Percentiles rank a stretch among this genome's conserved stretches.
These are phyloP conservation scores for Columbina picui DNA, from an alignment of 2,113 vertebrate genomes.

Conservation along the genomic window DNA sequence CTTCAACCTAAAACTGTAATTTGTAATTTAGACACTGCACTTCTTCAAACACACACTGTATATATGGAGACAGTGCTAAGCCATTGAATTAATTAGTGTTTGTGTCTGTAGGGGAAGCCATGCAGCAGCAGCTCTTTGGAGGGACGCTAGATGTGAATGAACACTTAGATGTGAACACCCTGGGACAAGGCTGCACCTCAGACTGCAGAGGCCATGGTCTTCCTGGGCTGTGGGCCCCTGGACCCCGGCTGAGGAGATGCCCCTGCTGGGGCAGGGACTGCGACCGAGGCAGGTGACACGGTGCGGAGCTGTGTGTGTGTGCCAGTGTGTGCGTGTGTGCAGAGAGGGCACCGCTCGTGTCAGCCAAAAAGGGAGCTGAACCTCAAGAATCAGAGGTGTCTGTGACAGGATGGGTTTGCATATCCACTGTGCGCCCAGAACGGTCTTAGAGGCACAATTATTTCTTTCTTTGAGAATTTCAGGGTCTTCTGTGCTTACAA, in stretches of 20 bases:
- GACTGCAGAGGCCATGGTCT: background rate
- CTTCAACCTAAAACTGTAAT: conserved; percentile 71
- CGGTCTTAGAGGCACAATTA: background rate
- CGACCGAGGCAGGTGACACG: background rate
- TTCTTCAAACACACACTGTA: conserved; percentile 6
- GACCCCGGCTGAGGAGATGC: background rate
- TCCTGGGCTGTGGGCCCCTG: rapidly evolving
- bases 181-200: background rate
- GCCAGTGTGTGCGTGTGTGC: rapidly evolving
- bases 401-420: background rate
- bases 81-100: background rate
- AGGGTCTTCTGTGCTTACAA: background rate
- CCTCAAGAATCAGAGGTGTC: background rate
- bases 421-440: background rate
- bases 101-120: background rate
- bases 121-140: background rate
- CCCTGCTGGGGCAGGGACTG: background rate
- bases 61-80: conserved; percentile 10
- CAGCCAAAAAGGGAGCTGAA: background rate
- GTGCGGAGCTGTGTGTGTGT: rapidly evolving
- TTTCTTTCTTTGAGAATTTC: background rate
- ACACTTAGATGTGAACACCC: background rate
- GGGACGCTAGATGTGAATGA: background rate
- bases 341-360: rapidly evolving
- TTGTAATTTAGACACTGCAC: conserved; percentile 55